Conservation (phyloP, 2,113 vertebrate genomes). For the Lasiurus cinereus region DNA sequence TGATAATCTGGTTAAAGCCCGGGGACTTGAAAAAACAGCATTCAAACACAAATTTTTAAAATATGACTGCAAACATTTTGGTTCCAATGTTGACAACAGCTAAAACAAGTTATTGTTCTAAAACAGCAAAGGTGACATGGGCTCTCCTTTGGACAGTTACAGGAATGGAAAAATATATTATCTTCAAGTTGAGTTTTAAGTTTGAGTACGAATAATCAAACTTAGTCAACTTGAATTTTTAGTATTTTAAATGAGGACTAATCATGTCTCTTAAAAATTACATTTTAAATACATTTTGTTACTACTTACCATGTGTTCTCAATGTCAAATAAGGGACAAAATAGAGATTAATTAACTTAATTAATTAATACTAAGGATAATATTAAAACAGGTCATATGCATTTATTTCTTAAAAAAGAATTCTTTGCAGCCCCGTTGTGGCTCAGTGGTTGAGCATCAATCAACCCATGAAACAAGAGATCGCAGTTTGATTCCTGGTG, state of each 20-base stretch:
- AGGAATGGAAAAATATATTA: background rate
- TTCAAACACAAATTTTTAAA: slow-evolving; percentile 65
- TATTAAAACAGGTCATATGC: background rate
- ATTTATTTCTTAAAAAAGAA: slow-evolving; percentile 70
- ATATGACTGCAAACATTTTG: slow-evolving; percentile 55
- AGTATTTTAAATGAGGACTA: background rate
- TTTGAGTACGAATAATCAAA: background rate
- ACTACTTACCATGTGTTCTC: slow-evolving; percentile 43
- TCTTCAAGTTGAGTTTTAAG: slow-evolving; percentile 12
- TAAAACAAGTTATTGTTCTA: slow-evolving; percentile 57
- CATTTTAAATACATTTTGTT: slow-evolving; percentile 62
- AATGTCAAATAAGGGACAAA: slow-evolving; percentile 33
- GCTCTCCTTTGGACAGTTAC: background rate
- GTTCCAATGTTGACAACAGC: background rate
- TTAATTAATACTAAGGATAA: background rate
- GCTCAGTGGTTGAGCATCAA: too few species aligned
- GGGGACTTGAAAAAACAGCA: slow-evolving; percentile 49
- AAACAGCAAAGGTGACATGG: slow-evolving; percentile 16
- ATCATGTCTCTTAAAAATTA: slow-evolving; percentile 16
- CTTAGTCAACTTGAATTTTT: slow-evolving; percentile 20
- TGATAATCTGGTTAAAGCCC: slow-evolving; percentile 22
- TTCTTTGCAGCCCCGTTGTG: background rate
- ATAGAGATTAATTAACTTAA: background rate
- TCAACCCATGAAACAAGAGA: too few species aligned
- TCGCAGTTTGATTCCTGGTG: too few species aligned